Percentiles rank a stretch among this genome's conserved stretches.
phyloP scores from a whole-genome alignment of 2,113 vertebrate genomes.

The Archocentrus centrarchus region DNA sequence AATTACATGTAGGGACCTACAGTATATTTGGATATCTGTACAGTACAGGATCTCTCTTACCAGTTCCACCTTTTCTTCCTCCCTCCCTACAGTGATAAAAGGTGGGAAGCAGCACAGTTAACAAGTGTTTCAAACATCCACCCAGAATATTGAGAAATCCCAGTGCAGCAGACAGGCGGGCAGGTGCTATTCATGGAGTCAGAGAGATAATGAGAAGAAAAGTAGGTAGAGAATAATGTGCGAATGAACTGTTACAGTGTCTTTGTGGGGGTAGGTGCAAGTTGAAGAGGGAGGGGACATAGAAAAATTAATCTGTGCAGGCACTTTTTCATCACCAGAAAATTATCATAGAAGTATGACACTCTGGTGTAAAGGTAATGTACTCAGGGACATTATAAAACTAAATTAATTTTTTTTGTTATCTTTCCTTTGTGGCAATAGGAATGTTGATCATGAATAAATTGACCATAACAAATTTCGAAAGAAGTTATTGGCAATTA shows the following conservation, averaged over 20 bases:
- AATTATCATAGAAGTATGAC: conserved; percentile 8
- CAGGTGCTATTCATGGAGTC: conserved; percentile 71
- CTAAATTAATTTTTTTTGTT: background rate
- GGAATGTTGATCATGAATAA: conserved; percentile 11
- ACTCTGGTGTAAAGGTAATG: background rate
- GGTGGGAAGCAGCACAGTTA: conserved; percentile 52
- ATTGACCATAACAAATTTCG: conserved; percentile 1
- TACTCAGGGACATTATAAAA: background rate
- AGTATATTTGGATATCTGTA: background rate
- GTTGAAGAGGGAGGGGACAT: background rate
- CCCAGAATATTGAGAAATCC: conserved; percentile 49
- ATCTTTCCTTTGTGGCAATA: background rate
- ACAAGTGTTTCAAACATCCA: conserved; percentile 65
- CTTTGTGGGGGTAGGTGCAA: background rate
- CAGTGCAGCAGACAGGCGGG: conserved; percentile 41
- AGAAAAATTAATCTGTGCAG: background rate
- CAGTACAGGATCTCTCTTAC: conserved; percentile 1
- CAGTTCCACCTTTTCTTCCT: background rate
- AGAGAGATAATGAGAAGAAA: conserved; percentile 66
- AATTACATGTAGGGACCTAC: conserved; percentile 1
- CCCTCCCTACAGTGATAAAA: conserved; percentile 49
- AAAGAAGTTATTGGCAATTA: conserved; percentile 2
- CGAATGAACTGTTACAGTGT: conserved; percentile 34
- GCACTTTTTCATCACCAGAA: conserved; percentile 2
- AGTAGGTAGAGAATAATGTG: conserved; percentile 39